These are phyloP conservation scores for Ochotona curzoniae DNA, from an alignment of 2,113 vertebrate genomes.

Conservation along the genomic window DNA sequence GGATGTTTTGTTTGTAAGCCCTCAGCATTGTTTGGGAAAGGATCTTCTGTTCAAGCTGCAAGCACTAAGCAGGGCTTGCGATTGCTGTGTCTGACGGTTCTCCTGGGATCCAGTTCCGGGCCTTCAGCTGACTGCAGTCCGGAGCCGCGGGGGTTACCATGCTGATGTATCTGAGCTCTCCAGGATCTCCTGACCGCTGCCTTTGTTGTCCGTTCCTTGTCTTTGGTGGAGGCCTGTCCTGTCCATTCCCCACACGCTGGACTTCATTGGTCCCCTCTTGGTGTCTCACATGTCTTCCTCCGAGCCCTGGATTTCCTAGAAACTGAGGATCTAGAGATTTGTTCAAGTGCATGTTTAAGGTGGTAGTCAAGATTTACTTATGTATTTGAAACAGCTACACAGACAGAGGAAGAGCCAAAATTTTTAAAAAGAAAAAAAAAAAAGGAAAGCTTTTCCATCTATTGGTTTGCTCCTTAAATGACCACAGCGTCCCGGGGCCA, in stretches of 20 bases:
- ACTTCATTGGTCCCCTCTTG: neutral
- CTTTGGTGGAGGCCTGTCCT: neutral
- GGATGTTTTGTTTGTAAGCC: slow-evolving; percentile 23
- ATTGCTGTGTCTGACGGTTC: too few species aligned
- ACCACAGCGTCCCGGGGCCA: too few species aligned
- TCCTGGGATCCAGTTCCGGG: too few species aligned
- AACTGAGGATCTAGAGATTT: neutral
- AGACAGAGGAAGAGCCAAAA: too few species aligned
- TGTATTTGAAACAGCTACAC: too few species aligned
- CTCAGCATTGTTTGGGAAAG: neutral
- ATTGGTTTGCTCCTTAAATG: too few species aligned
- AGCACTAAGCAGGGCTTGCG: neutral
- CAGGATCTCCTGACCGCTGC: neutral
- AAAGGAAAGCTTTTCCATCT: too few species aligned
- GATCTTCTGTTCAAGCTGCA: neutral
- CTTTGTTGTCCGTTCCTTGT: neutral
- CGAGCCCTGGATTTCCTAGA: neutral
- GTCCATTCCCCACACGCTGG: neutral
- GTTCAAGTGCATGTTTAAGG: neutral
- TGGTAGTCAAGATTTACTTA: too few species aligned
- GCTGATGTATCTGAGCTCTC: neutral
- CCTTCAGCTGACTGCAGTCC: neutral
- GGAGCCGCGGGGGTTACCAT: neutral
- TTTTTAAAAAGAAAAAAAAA: neutral
- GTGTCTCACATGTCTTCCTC: neutral